These are phyloP conservation scores for Ataeniobius toweri DNA, from an alignment of 2,797 vertebrate species.

Conservation along the genomic window DNA sequence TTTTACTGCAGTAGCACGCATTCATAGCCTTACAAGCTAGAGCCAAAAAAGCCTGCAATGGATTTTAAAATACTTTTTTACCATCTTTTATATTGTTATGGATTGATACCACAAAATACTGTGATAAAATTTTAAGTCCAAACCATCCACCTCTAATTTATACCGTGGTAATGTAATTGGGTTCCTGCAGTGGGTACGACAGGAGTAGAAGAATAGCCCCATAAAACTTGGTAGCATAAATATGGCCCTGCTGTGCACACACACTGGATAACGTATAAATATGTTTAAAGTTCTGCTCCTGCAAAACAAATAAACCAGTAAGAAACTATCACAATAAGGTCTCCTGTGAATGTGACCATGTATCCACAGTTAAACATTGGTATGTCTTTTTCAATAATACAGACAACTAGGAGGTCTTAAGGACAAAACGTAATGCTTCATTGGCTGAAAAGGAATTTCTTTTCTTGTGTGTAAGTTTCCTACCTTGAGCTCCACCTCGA, in stretches of 20 bases:
- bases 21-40: too few species aligned
- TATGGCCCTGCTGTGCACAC: neutral
- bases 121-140: too few species aligned
- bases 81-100: neutral
- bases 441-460: neutral
- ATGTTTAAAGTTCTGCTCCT: too few species aligned
- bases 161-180: neutral
- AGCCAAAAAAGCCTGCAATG: too few species aligned
- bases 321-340: too few species aligned
- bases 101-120: too few species aligned
- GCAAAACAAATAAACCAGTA: too few species aligned
- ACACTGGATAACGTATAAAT: neutral
- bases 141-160: too few species aligned
- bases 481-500: slow-evolving; percentile 68
- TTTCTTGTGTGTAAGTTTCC: neutral
- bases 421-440: neutral
- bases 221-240: neutral
- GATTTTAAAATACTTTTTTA: neutral
- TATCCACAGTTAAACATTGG: neutral
- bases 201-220: neutral
- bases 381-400: neutral
- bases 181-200: neutral
- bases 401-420: neutral
- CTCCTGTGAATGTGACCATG: neutral
- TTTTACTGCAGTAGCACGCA: too few species aligned